A percentile compares a stretch with the other conserved stretches of the same genome.
Conservation (phyloP, 2,888 invertebrate species). For the Aporophyla lueneburgensis region DNA sequence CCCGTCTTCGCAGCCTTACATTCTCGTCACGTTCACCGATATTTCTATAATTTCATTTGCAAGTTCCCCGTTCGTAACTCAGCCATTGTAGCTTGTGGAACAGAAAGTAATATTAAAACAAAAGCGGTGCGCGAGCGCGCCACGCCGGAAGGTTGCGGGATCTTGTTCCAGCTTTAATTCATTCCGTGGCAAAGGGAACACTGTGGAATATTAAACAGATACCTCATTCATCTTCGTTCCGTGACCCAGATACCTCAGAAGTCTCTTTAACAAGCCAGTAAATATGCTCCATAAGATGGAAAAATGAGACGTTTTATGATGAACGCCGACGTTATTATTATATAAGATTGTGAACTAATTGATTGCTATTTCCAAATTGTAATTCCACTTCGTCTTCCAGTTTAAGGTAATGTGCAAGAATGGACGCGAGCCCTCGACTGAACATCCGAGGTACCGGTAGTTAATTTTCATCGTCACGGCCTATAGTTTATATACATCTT, state of each 20-base stretch:
- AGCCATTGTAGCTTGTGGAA: conserved; percentile 42
- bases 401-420: conserved; percentile 47
- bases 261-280: conserved; percentile 62
- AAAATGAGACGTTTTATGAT: conserved; percentile 31
- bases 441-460: conserved; percentile 46
- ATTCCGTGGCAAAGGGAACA: conserved; percentile 71
- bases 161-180: conserved; percentile 79
- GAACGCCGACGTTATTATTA: conserved; percentile 10
- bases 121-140: conserved; percentile 47
- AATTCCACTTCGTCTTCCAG: conserved; percentile 49
- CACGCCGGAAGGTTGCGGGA: conserved; percentile 62
- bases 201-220: conserved; percentile 78
- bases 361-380: conserved; percentile 53
- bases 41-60: conserved; percentile 56
- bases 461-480: conserved; percentile 33
- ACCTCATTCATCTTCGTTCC: conserved; percentile 74
- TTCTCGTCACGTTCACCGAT: conserved; percentile 58
- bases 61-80: conserved; percentile 45
- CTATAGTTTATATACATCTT: conserved; percentile 36
- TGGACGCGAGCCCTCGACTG: conserved; percentile 42
- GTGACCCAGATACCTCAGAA: conserved; percentile 75
- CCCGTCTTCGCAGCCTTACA: conserved; percentile 14
- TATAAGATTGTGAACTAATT: conserved; percentile 23
- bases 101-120: conserved; percentile 65
- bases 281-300: conserved; percentile 55